phyloP scores from a whole-genome alignment of 2,797 vertebrate species.

The Smutsia temminckii region DNA sequence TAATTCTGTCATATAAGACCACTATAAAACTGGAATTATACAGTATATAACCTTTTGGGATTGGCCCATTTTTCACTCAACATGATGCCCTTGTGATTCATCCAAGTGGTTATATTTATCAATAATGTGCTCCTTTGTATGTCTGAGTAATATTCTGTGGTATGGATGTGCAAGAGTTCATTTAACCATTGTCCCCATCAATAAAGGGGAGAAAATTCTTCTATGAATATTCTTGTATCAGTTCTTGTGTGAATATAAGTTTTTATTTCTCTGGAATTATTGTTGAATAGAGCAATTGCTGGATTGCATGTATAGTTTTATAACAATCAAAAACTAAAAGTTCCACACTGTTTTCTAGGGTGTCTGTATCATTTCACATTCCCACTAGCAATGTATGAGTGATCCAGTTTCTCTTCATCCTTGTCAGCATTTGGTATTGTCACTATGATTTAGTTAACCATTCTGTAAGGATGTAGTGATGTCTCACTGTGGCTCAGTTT shows the following conservation, averaged over 20 bases:
- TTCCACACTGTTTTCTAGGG: background rate
- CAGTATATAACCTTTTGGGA: background rate
- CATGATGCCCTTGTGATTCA: background rate
- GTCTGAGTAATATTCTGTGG: background rate
- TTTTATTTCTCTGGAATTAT: background rate
- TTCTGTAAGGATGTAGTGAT: background rate
- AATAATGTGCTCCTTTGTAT: background rate
- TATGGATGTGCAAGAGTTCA: background rate
- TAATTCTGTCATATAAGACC: background rate
- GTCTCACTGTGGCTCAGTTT: background rate
- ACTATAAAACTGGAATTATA: background rate
- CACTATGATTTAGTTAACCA: background rate
- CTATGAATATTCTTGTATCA: background rate
- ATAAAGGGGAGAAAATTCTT: background rate
- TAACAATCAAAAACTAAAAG: background rate
- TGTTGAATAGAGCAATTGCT: background rate
- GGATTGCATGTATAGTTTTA: background rate
- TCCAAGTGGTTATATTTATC: background rate
- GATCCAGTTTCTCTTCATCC: background rate
- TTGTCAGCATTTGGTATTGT: background rate
- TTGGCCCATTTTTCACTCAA: background rate
- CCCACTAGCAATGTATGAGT: background rate
- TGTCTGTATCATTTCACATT: background rate
- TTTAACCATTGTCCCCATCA: background rate
- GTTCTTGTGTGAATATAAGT: background rate